These are phyloP conservation scores for Varecia variegata DNA, from an alignment of 2,797 vertebrate genomes.

Conservation along the genomic window DNA sequence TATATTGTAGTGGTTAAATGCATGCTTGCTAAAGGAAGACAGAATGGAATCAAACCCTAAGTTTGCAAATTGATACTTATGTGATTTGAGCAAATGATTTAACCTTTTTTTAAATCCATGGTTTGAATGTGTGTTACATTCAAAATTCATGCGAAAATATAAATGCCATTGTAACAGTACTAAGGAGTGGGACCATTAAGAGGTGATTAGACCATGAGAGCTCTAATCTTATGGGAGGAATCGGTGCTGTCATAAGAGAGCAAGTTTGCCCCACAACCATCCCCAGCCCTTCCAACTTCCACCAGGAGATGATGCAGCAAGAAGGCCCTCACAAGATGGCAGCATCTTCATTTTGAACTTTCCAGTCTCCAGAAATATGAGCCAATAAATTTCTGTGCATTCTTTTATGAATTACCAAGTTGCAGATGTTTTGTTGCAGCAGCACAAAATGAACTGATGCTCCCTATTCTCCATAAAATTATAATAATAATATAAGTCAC, in stretches of 20 bases:
- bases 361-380: not conserved
- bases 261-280: not conserved
- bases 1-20: not conserved
- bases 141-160: not conserved
- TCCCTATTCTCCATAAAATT: not conserved
- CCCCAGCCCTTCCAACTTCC: not conserved
- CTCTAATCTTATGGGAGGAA: too few relatives aligned
- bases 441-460: not conserved
- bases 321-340: not conserved
- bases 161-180: not conserved
- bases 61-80: not conserved
- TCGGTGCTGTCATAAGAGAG: not conserved
- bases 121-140: not conserved
- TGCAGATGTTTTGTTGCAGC: not conserved
- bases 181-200: not conserved
- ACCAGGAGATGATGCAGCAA: not conserved
- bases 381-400: not conserved
- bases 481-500: not conserved
- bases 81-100: not conserved
- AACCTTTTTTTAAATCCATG: not conserved
- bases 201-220: not conserved
- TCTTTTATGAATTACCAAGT: not conserved
- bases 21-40: not conserved
- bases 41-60: not conserved
- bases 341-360: not conserved